phyloP scores from a whole-genome alignment of 2,888 invertebrate species.

The Onchidella celtica region DNA sequence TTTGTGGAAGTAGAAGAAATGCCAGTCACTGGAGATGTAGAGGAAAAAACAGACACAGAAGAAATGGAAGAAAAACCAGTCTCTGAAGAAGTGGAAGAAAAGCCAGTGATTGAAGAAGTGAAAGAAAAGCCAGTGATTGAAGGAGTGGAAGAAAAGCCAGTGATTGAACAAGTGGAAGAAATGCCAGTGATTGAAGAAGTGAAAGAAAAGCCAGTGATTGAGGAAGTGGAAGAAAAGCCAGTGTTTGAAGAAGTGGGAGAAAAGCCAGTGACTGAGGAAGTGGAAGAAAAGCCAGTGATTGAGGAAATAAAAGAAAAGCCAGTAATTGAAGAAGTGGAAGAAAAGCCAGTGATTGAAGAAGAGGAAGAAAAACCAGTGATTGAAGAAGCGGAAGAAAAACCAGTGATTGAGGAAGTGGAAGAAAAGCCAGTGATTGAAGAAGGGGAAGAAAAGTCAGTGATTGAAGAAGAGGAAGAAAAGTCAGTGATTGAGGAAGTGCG shows the following conservation, averaged over 20 bases:
- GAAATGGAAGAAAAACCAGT: background rate
- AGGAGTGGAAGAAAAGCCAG: background rate
- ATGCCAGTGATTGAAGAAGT: background rate
- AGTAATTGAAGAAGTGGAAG: background rate
- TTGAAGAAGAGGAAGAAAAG: constrained; percentile 31
- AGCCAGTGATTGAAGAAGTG: background rate
- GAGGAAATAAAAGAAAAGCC: background rate
- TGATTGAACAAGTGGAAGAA: background rate
- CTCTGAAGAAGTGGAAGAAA: background rate
- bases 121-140: background rate
- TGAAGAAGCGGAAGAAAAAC: constrained; percentile 24
- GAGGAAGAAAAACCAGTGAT: constrained; percentile 20
- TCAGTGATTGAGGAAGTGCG: background rate
- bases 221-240: constrained; percentile 13
- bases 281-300: background rate
- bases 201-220: constrained; percentile 9
- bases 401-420: background rate
- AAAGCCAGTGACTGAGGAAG: background rate
- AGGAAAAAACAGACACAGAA: background rate
- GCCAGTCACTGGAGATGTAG: background rate
- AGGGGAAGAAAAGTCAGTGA: constrained; percentile 15
- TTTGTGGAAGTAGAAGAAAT: background rate
- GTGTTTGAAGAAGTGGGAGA: background rate
- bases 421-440: constrained; percentile 10
- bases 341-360: background rate